Percentiles rank a stretch among this genome's conserved stretches.
Conservation (phyloP, 2,888 invertebrate species). For the Mesorhabditis belari region DNA sequence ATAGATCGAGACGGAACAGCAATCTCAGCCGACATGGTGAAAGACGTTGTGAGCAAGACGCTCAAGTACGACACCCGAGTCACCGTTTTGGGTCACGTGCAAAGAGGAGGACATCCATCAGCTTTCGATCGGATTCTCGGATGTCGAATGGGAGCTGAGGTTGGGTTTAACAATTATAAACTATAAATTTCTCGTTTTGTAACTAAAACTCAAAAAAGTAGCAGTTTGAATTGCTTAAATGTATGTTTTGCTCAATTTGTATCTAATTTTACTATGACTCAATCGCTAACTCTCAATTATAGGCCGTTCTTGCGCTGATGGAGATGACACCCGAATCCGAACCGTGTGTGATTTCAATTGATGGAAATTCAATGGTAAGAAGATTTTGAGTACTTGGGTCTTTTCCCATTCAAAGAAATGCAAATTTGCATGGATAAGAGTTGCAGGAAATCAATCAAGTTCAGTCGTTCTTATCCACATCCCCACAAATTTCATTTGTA, state of each 20-base stretch:
- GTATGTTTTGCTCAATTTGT: slow-evolving; percentile 75
- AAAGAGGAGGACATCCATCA: slow-evolving; percentile 93
- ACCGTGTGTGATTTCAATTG: slow-evolving; percentile 58
- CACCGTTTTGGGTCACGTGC: slow-evolving; percentile 96
- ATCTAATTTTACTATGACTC: neutral
- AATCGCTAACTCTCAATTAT: slow-evolving; percentile 58
- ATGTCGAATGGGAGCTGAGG: slow-evolving; percentile 97
- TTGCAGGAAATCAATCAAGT: no score
- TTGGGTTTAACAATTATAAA: slow-evolving; percentile 83
- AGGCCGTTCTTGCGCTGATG: slow-evolving; percentile 85
- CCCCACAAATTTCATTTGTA: no score
- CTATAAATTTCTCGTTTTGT: neutral
- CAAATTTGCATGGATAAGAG: no score
- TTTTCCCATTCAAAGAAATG: no score
- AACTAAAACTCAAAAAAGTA: neutral
- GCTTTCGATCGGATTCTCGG: slow-evolving; percentile 96
- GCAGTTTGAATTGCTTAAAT: no score
- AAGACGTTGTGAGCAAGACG: slow-evolving; percentile 53
- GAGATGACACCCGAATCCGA: slow-evolving; percentile 61
- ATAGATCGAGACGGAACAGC: slow-evolving; percentile 85
- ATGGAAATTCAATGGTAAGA: slow-evolving; percentile 85
- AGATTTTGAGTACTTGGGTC: neutral
- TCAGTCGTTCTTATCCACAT: no score
- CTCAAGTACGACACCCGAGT: slow-evolving; percentile 83
- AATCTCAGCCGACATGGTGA: slow-evolving; percentile 85